Conservation (phyloP, 2,797 vertebrate genomes). For the Sebastes melanostomus region DNA sequence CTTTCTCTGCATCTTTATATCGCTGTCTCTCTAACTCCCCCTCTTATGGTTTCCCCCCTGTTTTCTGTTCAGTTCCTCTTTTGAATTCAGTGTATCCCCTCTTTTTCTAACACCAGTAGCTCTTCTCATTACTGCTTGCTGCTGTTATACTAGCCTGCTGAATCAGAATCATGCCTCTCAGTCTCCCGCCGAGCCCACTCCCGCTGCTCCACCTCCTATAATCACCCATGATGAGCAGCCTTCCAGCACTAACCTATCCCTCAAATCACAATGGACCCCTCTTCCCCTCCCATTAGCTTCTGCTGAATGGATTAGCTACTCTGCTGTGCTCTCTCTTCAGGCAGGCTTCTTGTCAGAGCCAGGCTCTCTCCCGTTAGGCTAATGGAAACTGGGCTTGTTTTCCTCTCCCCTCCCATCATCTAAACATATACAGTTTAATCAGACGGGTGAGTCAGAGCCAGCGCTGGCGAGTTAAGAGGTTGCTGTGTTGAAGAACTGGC, state of each 20-base stretch:
- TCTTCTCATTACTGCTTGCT: conserved; percentile 42
- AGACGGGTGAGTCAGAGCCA: conserved; percentile 65
- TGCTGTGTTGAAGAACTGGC: conserved; percentile 62
- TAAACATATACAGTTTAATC: conserved; percentile 78
- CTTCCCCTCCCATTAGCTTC: conserved; percentile 77
- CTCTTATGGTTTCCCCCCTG: neutral
- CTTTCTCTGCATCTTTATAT: conserved; percentile 4
- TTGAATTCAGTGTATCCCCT: conserved; percentile 24
- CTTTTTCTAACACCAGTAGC: conserved; percentile 46
- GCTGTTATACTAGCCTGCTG: conserved; percentile 41
- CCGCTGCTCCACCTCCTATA: conserved; percentile 76
- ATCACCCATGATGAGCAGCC: conserved; percentile 81
- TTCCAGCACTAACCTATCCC: conserved; percentile 80
- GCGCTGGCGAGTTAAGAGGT: conserved; percentile 59
- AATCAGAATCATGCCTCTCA: conserved; percentile 64
- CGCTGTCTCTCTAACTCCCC: neutral
- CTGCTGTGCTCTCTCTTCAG: conserved; percentile 61
- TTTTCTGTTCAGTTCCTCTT: conserved; percentile 25
- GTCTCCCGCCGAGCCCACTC: conserved; percentile 68
- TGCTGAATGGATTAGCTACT: conserved; percentile 79
- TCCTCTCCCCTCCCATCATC: conserved; percentile 60
- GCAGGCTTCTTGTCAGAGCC: conserved; percentile 67
- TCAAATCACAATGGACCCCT: conserved; percentile 81
- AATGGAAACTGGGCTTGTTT: conserved; percentile 76
- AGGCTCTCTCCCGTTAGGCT: conserved; percentile 68